phyloP scores from a whole-genome alignment of 2,888 invertebrate species.

The Philopedon plagiatum region DNA sequence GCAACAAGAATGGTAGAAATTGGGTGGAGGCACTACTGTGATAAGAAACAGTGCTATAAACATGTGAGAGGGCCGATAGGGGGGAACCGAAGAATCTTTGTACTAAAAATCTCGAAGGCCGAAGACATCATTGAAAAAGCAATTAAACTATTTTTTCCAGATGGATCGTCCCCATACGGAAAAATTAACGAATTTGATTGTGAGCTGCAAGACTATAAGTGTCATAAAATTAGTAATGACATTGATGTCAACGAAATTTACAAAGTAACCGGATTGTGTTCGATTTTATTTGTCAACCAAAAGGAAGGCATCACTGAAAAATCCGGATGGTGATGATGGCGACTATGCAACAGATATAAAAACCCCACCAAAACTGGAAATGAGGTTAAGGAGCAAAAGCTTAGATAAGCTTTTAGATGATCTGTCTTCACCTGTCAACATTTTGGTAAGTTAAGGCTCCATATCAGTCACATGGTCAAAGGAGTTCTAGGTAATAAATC shows the following conservation, averaged over 20 bases:
- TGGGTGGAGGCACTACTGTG: not conserved
- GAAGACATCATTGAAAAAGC: not conserved
- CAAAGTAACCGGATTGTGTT: not conserved
- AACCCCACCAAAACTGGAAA: not conserved
- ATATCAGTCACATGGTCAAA: no score
- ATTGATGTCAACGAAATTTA: not conserved
- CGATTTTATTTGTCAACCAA: not conserved
- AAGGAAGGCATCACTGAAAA: not conserved
- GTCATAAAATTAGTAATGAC: not conserved
- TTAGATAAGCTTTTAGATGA: not conserved
- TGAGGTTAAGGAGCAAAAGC: slow-evolving; percentile 1
- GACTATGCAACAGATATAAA: not conserved
- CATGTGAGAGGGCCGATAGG: not conserved
- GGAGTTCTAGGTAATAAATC: no score
- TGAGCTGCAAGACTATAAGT: not conserved
- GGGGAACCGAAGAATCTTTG: not conserved
- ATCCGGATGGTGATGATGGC: not conserved
- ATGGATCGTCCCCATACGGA: not conserved
- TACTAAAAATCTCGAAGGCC: not conserved
- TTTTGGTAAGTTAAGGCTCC: not conserved
- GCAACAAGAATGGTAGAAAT: not conserved
- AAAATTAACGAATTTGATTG: not conserved
- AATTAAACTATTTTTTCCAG: not conserved
- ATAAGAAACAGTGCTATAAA: not conserved
- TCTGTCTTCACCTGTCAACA: not conserved